Conservation (phyloP, 2,113 vertebrate genomes). For the Dascyllus trimaculatus region DNA sequence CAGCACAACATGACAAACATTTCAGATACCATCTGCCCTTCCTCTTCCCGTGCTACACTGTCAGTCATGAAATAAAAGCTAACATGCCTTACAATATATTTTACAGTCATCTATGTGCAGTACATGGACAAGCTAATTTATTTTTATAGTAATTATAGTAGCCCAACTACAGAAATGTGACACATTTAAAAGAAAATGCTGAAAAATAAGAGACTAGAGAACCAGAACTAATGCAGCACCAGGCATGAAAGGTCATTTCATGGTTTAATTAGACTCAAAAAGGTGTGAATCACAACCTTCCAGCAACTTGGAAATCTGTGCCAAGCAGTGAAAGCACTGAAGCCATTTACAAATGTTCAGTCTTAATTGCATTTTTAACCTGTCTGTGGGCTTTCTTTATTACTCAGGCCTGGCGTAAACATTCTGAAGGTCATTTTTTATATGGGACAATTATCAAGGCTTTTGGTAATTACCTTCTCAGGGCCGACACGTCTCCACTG, state of each 20-base stretch:
- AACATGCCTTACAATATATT: too few relatives aligned
- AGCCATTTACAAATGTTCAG: background rate
- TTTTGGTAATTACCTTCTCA: conserved; percentile 85
- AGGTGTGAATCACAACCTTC: background rate
- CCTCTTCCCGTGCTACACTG: too few relatives aligned
- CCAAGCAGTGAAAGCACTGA: background rate
- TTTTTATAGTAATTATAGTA: too few relatives aligned
- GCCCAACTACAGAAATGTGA: background rate
- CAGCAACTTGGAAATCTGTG: background rate
- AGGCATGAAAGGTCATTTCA: background rate
- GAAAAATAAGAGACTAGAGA: background rate
- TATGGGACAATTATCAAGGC: background rate
- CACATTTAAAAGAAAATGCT: background rate
- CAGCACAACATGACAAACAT: background rate
- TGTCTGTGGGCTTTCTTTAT: background rate
- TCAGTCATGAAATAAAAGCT: too few relatives aligned
- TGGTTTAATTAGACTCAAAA: background rate
- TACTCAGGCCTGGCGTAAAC: background rate
- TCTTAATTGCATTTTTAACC: background rate
- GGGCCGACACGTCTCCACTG: conserved; percentile 90
- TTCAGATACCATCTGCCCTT: background rate
- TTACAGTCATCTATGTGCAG: too few relatives aligned
- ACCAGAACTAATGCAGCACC: background rate
- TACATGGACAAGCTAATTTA: too few relatives aligned
- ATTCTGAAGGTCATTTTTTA: background rate